Base-by-base conservation (phyloP, 2,888 invertebrate genomes). In the Linyphia triangularis region DNA sequence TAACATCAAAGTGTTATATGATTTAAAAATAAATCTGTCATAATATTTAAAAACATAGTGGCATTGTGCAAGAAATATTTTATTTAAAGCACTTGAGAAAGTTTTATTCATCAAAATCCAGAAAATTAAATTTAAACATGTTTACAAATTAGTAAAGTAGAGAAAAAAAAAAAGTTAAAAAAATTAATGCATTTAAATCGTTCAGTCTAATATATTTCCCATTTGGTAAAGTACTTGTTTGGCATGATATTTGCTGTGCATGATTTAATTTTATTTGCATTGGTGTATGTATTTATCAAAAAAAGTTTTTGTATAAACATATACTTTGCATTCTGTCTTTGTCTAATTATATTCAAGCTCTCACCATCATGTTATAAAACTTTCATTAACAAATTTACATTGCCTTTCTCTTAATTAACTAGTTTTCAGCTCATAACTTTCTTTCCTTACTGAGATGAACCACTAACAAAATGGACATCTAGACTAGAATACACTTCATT, bases 291-390 rank as follows among this genome's bases (percentile, higher is more conserved):
- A 16, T 77, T 63, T 40, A 63, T 67, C 51, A 51, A 24, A 16
- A 37, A 57, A 24, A 51, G 10, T 70, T 13, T 88, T 88, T 85
- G 26, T 40, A 67, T 13, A n/a, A n/a, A n/a, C n/a, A n/a, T n/a
- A n/a, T 33, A 33, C 33, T 33, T 33, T 33, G n/a, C n/a, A 33
- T 33, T 33, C 4, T 33, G 5, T 33, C 33, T 33, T 4, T 33
- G 5, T 6, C 33, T 33, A 6, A 57, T 59, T 30, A 24, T 57
- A 9, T 26, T 65, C 30, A 81, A 75, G 75, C 88, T 88, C 88
- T 82, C 88, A 88, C 75, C 88, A 82, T 69, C 82, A 59, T 69
- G 5, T 43, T 7, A 1, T 19, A 79, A 22, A 9, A 37, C 22
- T 43, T 63, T 63, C 28, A 26, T 40, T 79, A 79, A 79, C 67